phyloP scores from a whole-genome alignment of 2,888 invertebrate species.

The Xanthia icteritia region DNA sequence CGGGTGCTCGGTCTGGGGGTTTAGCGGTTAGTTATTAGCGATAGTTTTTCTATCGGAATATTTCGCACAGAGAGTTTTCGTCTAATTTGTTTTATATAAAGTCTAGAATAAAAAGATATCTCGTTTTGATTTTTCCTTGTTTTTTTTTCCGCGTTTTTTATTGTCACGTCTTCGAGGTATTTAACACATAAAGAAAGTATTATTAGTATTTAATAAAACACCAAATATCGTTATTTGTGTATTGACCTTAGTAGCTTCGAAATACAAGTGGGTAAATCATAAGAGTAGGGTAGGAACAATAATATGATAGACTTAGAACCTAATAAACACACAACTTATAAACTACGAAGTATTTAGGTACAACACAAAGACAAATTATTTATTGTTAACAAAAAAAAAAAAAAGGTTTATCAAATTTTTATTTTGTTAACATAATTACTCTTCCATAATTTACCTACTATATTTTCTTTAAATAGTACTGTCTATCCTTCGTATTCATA shows the following conservation, averaged over 20 bases:
- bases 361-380: neutral
- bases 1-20: neutral
- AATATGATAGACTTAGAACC: no score
- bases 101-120: constrained; percentile 10
- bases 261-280: no score
- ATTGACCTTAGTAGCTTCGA: no score
- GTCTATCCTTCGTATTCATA: neutral
- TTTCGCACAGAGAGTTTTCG: constrained; percentile 17
- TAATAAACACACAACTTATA: no score
- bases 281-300: no score
- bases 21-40: no score
- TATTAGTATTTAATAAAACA: no score
- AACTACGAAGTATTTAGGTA: no score
- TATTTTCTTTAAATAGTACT: neutral
- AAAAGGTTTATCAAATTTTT: neutral
- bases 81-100: constrained; percentile 27
- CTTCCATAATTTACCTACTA: no score
- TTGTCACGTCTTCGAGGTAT: neutral
- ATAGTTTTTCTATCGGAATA: constrained; percentile 18
- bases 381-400: neutral
- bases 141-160: neutral
- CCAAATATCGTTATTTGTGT: no score
- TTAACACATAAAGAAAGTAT: no score
- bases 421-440: no score
- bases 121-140: neutral